Evolutionary conservation across 2,888 invertebrate species (phyloP), one percentile per base, ranked within the genome.

Genomic region (Neoitamus cyanurus): DNA sequence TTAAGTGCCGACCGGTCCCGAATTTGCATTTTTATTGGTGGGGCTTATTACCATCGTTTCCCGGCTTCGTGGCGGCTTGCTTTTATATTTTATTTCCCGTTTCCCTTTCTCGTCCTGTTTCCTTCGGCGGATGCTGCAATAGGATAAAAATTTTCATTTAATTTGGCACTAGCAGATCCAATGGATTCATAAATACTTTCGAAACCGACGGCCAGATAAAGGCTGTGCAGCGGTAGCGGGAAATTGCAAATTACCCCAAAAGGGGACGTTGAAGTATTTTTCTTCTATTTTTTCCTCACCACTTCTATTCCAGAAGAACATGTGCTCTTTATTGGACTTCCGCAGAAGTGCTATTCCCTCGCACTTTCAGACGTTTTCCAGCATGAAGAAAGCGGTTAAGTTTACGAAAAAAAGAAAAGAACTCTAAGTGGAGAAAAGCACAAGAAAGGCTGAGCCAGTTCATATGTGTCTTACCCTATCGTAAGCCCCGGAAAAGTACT

Each of bases 21-120:
- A 73, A 73, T 73, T 73, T 73, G 73, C 73, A 73, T 73, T 73
- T 73, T 73, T 73, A 73, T 73, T 73, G 73, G 20, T 36, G 73
- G 73, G 73, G 37, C 73, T 73, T 73, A 73, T 73, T 73, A 36
- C 73, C 73, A 37, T 73, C 73, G 34, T 73, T 73, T 73, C 73
- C 36, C 73, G 25, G 73, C 73, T 73, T 58, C 58, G 58, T 20
- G 58, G 58, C 58, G 58, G 58, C 25, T 58, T 58, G 58, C 58
- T 25, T 58, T 58, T 58, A 58, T 58, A 58, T 58, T 58, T 58
- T 58, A 58, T 58, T 58, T 58, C 9, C 25, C 9, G 25, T 11
- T 73, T 34, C 25, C 31, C 34, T n/a, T 25, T 37, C 20, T 37
- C 20, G 5, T 37, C 20, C 58, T 25, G 25, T 25, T 58, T 20